Percentiles rank a stretch among this genome's conserved stretches.
These are phyloP conservation scores for Eupeodes luniger DNA, from an alignment of 2,888 invertebrate species.

Conservation along the genomic window DNA sequence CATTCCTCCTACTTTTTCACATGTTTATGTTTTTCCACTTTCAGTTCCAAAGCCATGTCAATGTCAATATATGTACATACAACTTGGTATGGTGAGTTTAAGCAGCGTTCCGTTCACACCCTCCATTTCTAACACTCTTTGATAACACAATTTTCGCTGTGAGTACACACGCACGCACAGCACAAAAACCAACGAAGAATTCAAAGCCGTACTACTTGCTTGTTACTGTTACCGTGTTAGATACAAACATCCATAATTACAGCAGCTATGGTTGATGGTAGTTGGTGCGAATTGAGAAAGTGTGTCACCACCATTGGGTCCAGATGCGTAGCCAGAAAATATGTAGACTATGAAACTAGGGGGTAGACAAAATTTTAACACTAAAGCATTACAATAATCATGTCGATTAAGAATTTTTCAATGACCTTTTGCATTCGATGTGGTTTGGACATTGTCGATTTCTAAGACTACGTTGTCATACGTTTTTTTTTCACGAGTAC, in stretches of 20 bases:
- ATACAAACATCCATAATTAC: constrained; percentile 36
- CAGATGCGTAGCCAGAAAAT: not conserved
- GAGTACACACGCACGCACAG: constrained; percentile 40
- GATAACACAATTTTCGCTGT: constrained; percentile 18
- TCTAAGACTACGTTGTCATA: too few species aligned
- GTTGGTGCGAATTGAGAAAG: constrained; percentile 29
- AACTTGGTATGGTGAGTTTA: not conserved
- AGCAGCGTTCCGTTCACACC: constrained; percentile 21
- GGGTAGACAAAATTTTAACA: too few species aligned
- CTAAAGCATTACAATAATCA: too few species aligned
- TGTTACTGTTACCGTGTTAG: constrained; percentile 2
- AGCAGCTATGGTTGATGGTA: constrained; percentile 49
- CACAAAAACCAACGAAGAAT: constrained; percentile 48
- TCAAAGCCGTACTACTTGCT: not conserved
- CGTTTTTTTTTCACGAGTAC: too few species aligned
- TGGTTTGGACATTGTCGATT: too few species aligned
- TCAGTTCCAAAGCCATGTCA: not conserved
- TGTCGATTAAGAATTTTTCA: too few species aligned
- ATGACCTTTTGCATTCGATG: too few species aligned
- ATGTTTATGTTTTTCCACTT: not conserved
- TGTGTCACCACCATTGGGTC: not conserved
- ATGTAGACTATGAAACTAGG: too few species aligned
- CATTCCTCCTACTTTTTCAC: not conserved
- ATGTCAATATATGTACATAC: not conserved
- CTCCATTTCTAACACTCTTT: constrained; percentile 14